Percentiles rank a stretch among this genome's conserved stretches.
These are phyloP conservation scores for Scolopax bukidnonensis DNA, from an alignment of 2,797 vertebrate genomes.

Conservation along the genomic window DNA sequence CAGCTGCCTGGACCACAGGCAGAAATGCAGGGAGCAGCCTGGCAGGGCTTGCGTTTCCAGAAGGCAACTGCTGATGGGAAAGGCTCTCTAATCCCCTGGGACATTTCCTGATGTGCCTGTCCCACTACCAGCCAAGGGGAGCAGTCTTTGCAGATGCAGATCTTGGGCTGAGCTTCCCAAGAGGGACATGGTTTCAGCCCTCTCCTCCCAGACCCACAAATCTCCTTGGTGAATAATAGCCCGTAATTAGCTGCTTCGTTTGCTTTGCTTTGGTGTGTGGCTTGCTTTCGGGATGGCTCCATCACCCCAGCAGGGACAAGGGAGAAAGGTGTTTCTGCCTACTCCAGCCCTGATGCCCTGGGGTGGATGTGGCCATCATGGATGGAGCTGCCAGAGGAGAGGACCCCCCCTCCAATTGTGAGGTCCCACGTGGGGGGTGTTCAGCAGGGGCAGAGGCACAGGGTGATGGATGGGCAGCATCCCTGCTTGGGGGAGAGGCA, in stretches of 20 bases:
- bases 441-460: neutral
- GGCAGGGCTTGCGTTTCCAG: neutral
- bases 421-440: neutral
- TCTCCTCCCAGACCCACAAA: neutral
- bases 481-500: neutral
- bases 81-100: neutral
- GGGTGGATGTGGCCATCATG: neutral
- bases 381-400: neutral
- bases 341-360: neutral
- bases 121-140: neutral
- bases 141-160: neutral
- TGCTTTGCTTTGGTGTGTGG: neutral
- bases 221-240: neutral
- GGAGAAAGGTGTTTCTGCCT: neutral
- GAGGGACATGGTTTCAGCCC: neutral
- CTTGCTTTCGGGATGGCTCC: neutral
- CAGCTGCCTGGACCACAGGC: rapidly evolving
- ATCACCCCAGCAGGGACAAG: neutral
- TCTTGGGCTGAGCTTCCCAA: neutral
- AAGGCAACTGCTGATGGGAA: neutral
- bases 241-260: neutral
- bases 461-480: neutral
- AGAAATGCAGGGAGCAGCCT: neutral
- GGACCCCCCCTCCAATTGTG: rapidly evolving
- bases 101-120: rapidly evolving